Conservation (phyloP, 2,797 vertebrate species). For the Hyperoplus lanceolatus region DNA sequence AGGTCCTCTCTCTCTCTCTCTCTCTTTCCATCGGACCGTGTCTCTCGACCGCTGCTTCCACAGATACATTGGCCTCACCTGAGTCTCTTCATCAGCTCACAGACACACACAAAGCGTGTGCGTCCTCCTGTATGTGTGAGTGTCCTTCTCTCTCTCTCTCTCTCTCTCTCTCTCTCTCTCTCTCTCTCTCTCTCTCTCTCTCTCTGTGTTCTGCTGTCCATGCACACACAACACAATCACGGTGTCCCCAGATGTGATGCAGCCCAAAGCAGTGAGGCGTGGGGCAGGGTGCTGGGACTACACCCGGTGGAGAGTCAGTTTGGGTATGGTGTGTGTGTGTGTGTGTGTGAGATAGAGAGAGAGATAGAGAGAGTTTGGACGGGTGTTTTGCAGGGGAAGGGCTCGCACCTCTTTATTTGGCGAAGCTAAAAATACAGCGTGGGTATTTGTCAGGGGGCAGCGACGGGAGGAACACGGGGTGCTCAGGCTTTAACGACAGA, state of each 20-base stretch:
- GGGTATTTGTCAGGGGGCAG: constrained; percentile 29
- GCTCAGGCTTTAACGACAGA: constrained; percentile 25
- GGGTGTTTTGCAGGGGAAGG: constrained; percentile 64
- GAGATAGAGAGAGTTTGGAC: constrained; percentile 9
- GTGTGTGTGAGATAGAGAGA: too few species aligned
- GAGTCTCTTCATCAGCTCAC: constrained; percentile 53
- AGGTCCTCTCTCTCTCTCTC: constrained; percentile 41
- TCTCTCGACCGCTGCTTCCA: constrained; percentile 44
- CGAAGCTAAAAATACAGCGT: constrained; percentile 90
- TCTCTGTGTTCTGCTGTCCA: constrained; percentile 62
- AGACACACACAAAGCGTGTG: constrained; percentile 30
- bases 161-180: too few species aligned
- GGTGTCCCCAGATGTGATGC: constrained; percentile 49
- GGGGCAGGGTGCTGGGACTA: constrained; percentile 36
- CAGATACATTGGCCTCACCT: constrained; percentile 49
- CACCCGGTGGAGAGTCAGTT: not conserved
- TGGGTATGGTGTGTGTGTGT: not conserved
- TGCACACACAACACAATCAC: constrained; percentile 84
- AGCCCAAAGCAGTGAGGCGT: not conserved
- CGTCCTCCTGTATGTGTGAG: not conserved
- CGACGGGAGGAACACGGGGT: constrained; percentile 22
- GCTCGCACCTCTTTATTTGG: constrained; percentile 87
- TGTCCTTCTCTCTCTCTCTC: too few species aligned
- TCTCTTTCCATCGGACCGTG: constrained; percentile 4
- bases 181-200: not conserved